Conservation (phyloP, 2,113 vertebrate species). For the Rhineura floridana region DNA sequence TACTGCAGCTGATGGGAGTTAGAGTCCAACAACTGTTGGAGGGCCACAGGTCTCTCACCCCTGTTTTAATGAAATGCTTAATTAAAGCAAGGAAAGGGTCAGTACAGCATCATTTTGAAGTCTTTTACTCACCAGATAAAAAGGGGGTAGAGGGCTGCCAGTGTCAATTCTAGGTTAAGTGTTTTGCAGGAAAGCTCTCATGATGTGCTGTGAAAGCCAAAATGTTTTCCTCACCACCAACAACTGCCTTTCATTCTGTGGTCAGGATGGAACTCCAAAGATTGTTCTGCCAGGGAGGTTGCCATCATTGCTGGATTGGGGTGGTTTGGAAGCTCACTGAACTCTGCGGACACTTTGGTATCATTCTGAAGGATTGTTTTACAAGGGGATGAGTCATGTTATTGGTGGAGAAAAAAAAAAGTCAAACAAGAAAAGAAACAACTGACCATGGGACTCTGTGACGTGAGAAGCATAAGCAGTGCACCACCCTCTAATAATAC, state of each 20-base stretch:
- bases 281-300: slow-evolving; percentile 52
- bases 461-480: slow-evolving; percentile 57
- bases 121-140: neutral
- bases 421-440: neutral
- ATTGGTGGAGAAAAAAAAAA: slow-evolving; percentile 55
- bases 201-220: slow-evolving; percentile 44
- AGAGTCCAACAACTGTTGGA: too few relatives aligned
- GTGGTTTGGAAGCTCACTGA: slow-evolving; percentile 60
- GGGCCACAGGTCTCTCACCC: neutral
- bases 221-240: neutral
- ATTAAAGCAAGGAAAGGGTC: neutral
- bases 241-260: slow-evolving; percentile 42
- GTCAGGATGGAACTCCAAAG: slow-evolving; percentile 39
- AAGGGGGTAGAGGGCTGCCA: slow-evolving; percentile 10
- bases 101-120: neutral
- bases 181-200: slow-evolving; percentile 3
- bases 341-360: slow-evolving; percentile 60
- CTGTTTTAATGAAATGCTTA: neutral
- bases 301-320: slow-evolving; percentile 52
- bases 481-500: slow-evolving; percentile 70
- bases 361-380: slow-evolving; percentile 65
- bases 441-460: slow-evolving; percentile 60
- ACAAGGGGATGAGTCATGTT: slow-evolving; percentile 68
- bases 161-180: slow-evolving; percentile 30
- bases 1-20: too few relatives aligned